Evolutionary conservation across 2,888 invertebrate species (phyloP).

Genomic region (Drosophila anomalata): DNA sequence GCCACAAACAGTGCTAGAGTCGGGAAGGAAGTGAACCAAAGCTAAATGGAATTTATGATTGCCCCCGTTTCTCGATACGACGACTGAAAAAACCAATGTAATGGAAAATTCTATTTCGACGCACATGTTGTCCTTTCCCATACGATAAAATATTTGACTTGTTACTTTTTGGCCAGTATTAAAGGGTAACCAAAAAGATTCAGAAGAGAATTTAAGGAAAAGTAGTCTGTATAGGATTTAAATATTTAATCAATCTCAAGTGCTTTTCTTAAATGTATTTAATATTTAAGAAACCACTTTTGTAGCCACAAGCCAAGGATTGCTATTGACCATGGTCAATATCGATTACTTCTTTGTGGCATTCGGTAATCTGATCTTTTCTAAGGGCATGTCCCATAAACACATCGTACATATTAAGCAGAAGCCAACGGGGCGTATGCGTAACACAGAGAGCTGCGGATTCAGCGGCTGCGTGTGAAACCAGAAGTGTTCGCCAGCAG

Average conservation of each 20-base stretch:
- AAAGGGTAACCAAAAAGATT: background rate
- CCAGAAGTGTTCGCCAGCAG: conserved; percentile 16
- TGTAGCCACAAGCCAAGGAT: conserved; percentile 9
- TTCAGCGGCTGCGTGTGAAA: conserved; percentile 17
- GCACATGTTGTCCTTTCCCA: conserved; percentile 8
- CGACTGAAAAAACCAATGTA: conserved; percentile 67
- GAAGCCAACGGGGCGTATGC: conserved; percentile 42
- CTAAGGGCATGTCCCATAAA: conserved; percentile 6
- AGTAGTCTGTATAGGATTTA: background rate
- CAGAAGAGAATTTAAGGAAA: background rate
- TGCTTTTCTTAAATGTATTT: background rate
- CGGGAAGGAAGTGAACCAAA: conserved; percentile 13
- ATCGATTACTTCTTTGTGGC: conserved; percentile 6
- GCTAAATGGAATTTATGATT: conserved; percentile 67
- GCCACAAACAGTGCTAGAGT: conserved; percentile 11
- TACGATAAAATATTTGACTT: background rate
- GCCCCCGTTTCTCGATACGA: conserved; percentile 43
- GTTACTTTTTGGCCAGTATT: background rate
- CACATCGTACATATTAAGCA: conserved; percentile 30
- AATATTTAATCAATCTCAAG: background rate
- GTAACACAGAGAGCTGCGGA: conserved; percentile 23
- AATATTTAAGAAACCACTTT: conserved; percentile 11
- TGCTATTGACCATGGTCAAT: conserved; percentile 3
- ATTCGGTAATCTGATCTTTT: conserved; percentile 13
- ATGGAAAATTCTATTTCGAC: conserved; percentile 70